Base-by-base conservation (phyloP, 1,140 invertebrate species). In the Drosophila ercepeae region DNA sequence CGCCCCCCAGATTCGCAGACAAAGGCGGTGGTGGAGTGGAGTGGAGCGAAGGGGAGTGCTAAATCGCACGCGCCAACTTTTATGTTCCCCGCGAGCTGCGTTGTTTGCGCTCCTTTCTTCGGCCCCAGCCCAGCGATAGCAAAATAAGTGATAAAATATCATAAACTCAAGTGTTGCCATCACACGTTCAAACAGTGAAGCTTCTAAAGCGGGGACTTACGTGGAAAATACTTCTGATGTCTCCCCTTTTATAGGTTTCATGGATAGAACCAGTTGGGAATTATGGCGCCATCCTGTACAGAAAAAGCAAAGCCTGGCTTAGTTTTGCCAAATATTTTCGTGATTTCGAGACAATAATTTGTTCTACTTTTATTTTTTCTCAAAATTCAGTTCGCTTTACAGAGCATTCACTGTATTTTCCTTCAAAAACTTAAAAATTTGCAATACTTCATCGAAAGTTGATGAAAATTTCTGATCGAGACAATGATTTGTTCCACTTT, bases 31-130 rank as follows among this genome's bases (percentile, higher is more conserved):
- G 16, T 2, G n/a, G 4, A 8, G 11, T 29, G 42, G n/a, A 32
- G 29, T 27, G 18, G 1, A 41, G 3, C 7, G 2, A 11, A 18
- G 61, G 25, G 14, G 34, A 44, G 34, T 34, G 3, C 44, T 29
- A 14, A 32, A 29, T 53, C 58, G 64, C 68, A 71, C 68, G 68
- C 68, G 68, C 68, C 68, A 64, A 39, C 3, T 60, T 32, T 48
- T 60, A 64, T 64, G 55, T 23, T 29, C 42, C n/a, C 52, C 8
- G 14, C 14, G 53, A 13, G 23, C n/a, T 32, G 9, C n/a, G 19
- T 44, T 11, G 39, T 8, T 23, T 63, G 11, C 9, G 9, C 9
- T 32, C 9, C 29, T 54, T 41, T 34, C 61, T 49, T 45, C 21
- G 41, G 27, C 60, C 45, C 14, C 25, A 13, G 3, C 13, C 29